phyloP scores from a whole-genome alignment of 2,113 vertebrate genomes.

The Coregonus clupeaformis region DNA sequence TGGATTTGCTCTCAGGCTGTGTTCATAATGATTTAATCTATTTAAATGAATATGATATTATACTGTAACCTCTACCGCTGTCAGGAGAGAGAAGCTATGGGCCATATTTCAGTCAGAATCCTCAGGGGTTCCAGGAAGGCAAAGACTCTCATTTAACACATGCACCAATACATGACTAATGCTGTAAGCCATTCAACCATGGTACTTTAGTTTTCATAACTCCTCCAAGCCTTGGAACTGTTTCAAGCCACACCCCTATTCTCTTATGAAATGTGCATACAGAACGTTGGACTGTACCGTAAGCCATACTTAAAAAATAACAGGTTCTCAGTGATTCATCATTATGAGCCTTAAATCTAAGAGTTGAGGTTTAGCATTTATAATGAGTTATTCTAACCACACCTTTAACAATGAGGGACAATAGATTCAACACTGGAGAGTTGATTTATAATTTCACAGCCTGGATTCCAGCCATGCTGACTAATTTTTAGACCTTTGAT shows the following conservation, averaged over 20 bases:
- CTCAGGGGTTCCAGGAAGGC: conserved; percentile 58
- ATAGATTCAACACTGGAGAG: conserved; percentile 13
- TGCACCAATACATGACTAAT: conserved; percentile 63
- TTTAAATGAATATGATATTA: conserved; percentile 68
- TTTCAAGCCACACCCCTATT: background rate
- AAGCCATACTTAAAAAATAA: background rate
- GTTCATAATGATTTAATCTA: conserved; percentile 63
- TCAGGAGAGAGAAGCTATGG: conserved; percentile 52
- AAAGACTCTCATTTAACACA: conserved; percentile 61
- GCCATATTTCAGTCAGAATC: conserved; percentile 64
- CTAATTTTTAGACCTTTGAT: conserved; percentile 15
- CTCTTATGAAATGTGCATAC: background rate
- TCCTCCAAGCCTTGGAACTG: conserved; percentile 25
- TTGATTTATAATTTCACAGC: conserved; percentile 27
- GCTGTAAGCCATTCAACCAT: conserved; percentile 55
- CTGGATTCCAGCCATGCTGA: conserved; percentile 18
- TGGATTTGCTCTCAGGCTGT: conserved; percentile 56
- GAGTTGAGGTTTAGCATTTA: conserved; percentile 10
- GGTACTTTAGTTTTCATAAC: conserved; percentile 56
- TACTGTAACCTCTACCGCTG: conserved; percentile 34
- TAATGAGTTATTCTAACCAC: conserved; percentile 3
- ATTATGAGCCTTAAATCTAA: background rate
- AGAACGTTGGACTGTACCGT: background rate
- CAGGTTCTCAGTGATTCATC: background rate
- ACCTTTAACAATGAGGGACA: conserved; percentile 7